Conservation (phyloP, 2,797 vertebrate genomes). For the Podarcis lilfordi region DNA sequence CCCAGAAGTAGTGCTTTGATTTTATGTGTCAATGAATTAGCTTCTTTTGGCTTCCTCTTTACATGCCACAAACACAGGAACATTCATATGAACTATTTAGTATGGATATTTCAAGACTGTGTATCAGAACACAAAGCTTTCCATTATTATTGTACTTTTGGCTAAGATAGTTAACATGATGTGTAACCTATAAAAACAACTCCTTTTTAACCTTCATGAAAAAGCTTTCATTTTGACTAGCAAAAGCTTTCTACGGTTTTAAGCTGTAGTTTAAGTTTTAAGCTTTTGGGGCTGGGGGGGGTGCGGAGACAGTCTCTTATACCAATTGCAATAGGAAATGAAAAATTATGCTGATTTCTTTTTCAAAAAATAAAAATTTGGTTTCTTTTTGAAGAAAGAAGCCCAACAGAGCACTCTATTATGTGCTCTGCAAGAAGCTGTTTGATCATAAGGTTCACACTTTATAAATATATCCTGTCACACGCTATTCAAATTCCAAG, state of each 20-base stretch:
- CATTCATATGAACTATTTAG: not conserved
- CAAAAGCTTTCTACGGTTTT: constrained; percentile 31
- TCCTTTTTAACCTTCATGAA: constrained; percentile 9
- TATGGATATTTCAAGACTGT: not conserved
- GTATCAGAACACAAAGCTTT: not conserved
- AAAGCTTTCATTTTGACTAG: constrained; percentile 28
- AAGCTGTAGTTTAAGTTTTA: not conserved
- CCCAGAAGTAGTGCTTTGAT: not conserved
- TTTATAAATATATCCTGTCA: constrained; percentile 24
- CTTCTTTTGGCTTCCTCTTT: not conserved
- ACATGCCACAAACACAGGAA: not conserved
- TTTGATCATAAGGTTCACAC: not conserved
- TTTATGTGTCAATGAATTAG: not conserved
- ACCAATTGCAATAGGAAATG: constrained; percentile 27
- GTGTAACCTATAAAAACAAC: constrained; percentile 13
- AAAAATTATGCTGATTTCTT: constrained; percentile 36
- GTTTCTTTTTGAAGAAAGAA: not conserved
- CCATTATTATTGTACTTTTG: constrained; percentile 4
- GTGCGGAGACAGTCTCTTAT: constrained; percentile 2
- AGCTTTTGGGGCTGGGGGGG: too few relatives aligned
- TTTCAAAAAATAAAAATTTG: constrained; percentile 30
- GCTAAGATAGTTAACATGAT: constrained; percentile 17
- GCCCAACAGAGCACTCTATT: constrained; percentile 8
- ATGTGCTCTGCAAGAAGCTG: constrained; percentile 25
- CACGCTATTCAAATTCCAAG: constrained; percentile 20